phyloP scores from a whole-genome alignment of 2,113 vertebrate species.

The Gorilla gorilla region DNA sequence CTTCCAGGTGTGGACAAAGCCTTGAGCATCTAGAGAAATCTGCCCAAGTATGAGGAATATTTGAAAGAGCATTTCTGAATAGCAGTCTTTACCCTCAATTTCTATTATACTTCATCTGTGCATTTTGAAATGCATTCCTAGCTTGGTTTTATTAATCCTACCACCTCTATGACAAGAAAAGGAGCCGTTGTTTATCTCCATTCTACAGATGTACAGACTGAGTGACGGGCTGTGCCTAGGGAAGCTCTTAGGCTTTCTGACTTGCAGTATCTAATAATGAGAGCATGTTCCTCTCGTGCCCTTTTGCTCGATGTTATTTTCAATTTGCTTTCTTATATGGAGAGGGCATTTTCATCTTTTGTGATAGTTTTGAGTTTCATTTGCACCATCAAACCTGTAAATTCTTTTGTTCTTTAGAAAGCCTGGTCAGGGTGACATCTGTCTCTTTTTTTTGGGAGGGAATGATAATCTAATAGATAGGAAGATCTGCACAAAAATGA shows the following conservation, averaged over 20 bases:
- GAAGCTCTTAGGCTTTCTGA: neutral
- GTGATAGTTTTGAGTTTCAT: conserved; percentile 64
- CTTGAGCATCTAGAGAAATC: neutral
- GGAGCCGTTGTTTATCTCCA: neutral
- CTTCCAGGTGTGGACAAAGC: neutral
- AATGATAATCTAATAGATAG: neutral
- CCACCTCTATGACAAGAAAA: neutral
- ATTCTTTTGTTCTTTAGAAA: conserved; percentile 63
- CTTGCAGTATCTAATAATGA: neutral
- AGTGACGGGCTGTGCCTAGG: neutral
- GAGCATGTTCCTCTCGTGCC: neutral
- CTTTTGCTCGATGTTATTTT: conserved; percentile 28
- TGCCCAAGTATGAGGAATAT: neutral
- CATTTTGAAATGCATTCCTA: neutral
- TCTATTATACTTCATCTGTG: neutral
- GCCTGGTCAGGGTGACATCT: conserved; percentile 56
- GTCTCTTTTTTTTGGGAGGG: neutral
- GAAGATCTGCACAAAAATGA: conserved; percentile 11
- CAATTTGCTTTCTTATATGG: conserved; percentile 45
- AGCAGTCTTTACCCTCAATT: neutral
- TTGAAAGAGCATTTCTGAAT: conserved; percentile 48
- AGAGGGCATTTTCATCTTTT: conserved; percentile 64
- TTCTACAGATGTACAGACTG: conserved; percentile 32
- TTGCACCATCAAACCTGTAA: conserved; percentile 54
- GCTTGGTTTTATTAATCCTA: neutral